Conservation (phyloP, 2,113 vertebrate species). For the Fukomys damarensis region DNA sequence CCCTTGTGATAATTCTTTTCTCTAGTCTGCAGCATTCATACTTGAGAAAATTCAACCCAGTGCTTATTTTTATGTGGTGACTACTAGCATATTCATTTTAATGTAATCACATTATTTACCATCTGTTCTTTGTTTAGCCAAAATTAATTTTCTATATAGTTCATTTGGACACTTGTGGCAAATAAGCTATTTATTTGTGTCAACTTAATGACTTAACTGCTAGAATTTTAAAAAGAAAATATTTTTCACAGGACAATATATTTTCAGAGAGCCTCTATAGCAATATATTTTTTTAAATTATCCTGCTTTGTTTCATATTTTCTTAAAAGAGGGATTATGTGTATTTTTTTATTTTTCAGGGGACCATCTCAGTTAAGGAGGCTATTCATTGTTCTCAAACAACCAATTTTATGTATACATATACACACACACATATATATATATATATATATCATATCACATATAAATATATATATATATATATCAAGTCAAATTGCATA, state of each 20-base stretch:
- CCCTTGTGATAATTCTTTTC: constrained; percentile 66
- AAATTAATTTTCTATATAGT: constrained; percentile 84
- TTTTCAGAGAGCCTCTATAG: constrained; percentile 60
- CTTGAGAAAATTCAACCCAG: constrained; percentile 73
- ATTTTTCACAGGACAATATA: constrained; percentile 64
- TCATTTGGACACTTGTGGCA: constrained; percentile 84
- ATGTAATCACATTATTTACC: constrained; percentile 84
- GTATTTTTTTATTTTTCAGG: constrained; percentile 32
- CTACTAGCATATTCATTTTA: constrained; percentile 78
- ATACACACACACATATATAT: too few relatives aligned
- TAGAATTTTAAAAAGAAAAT: constrained; percentile 78
- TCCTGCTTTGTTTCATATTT: constrained; percentile 60
- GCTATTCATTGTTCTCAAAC: constrained; percentile 61
- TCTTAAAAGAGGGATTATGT: constrained; percentile 60
- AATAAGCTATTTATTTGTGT: constrained; percentile 84
- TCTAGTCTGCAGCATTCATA: constrained; percentile 26
- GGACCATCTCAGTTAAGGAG: background rate
- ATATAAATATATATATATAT: too few relatives aligned
- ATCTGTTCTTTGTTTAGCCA: constrained; percentile 85
- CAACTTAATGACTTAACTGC: constrained; percentile 79
- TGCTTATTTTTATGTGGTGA: constrained; percentile 78
- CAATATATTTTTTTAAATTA: constrained; percentile 76
- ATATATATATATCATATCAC: too few relatives aligned
- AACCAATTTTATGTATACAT: background rate
- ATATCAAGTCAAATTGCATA: background rate